These are phyloP conservation scores for Trachops cirrhosus DNA, from an alignment of 2,797 vertebrate species.

Conservation along the genomic window DNA sequence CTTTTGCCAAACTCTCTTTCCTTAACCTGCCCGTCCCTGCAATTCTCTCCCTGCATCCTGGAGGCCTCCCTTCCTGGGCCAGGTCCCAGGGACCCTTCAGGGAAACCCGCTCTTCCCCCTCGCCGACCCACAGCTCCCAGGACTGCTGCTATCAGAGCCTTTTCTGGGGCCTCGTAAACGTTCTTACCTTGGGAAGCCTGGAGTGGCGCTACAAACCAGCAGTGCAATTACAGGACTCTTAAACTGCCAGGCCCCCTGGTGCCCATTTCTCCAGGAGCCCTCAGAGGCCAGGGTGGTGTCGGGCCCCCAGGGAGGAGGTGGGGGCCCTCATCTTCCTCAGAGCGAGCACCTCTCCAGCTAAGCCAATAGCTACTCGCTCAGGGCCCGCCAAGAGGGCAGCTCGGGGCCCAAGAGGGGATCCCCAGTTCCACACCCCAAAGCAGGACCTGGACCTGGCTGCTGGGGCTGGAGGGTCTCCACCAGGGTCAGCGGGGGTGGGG, in stretches of 20 bases:
- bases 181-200: conserved; percentile 48
- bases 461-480: background rate
- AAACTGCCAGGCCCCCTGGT: conserved; percentile 35
- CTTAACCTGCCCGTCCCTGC: background rate
- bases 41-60: background rate
- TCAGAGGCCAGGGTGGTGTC: conserved; percentile 45
- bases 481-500: background rate
- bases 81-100: background rate
- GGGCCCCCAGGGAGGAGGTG: conserved; percentile 27
- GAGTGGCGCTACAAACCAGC: conserved; percentile 40
- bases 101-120: background rate
- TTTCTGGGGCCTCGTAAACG: background rate
- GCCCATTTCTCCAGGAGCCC: conserved; percentile 34
- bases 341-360: conserved; percentile 33
- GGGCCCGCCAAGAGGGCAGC: background rate
- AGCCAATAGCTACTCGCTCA: background rate
- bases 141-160: background rate
- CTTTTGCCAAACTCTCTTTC: background rate
- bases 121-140: background rate
- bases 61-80: background rate
- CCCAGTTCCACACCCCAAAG: background rate
- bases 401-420: background rate
- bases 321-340: background rate
- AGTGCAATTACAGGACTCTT: conserved; percentile 66
- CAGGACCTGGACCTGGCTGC: background rate